Base-by-base conservation (phyloP, 2,797 vertebrate genomes). In the Discoglossus pictus region DNA sequence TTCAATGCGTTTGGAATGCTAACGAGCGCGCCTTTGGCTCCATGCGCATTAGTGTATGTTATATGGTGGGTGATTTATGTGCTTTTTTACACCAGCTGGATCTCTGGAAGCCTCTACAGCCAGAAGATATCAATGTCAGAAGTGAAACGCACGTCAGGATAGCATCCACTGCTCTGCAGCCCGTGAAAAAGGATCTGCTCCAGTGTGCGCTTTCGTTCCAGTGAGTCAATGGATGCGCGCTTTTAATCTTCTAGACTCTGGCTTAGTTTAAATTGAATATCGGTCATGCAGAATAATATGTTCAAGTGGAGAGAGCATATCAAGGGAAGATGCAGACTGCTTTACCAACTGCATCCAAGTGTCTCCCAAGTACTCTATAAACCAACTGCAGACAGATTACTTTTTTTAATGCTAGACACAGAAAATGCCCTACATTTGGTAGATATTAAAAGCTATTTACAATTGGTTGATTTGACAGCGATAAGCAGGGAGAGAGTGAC, bases 101-200 rank as follows among this genome's bases (percentile, higher is more conserved):
- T 59, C 72, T 77, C 11, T 78, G 78, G 75, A 74, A 71, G 51
- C 59, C 65, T 6, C 25, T 65, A 42, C 7, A 75, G 66, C 69
- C 71, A 40, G 65, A 79, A 75, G 71, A 76, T 2, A 78, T 75
- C 38, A 5, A 2, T 35, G 18, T 40, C 76, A 69, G 52, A 36
- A 34, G 65, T 67, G 62, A 72, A 3, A 40, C 80, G 18, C 51
- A 46, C 24, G 1, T 73, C 36, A 76, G 75, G 62, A 35, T 75
- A 13, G 42, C 67, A 73, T 66, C 34, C 52, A n/a, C 24, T 51
- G 34, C 52, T 18, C 24, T 79, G 17, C 70, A 76, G 65, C 23
- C 76, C 11, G 48, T 79, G 72, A 76, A 80, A 47, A 51, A 50
- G n/a, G 63, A 31, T 56, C 77, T 74, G 69, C 52, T 62, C 44